Evolutionary conservation across 2,888 invertebrate genomes (phyloP), one percentile per base, ranked within the genome.

Genomic region (Phalangium opilio): DNA sequence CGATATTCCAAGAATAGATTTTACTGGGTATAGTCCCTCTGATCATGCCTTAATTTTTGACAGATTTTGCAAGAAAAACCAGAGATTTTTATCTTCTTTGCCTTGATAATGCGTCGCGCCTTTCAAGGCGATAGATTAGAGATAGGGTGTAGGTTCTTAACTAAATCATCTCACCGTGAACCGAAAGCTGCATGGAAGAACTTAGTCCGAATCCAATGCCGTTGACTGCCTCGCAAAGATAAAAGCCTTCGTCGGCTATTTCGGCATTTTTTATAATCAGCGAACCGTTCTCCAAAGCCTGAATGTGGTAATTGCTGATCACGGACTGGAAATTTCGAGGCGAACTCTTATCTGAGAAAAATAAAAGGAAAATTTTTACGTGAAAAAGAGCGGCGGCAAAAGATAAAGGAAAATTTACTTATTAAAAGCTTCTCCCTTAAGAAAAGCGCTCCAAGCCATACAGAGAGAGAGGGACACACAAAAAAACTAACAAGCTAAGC

Each of bases 221-320:
- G 44, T 54, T 54, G 12, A 49, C 49, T 14, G 52, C 52, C 32
- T 54, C 54, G 40, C 54, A 54, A 3, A 54, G 41, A 43, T 52
- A 54, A 42, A 50, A 45, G 8, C 54, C 54, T 35, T 38, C 39
- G 42, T 54, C 54, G 15, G 47, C 49, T 21, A 48, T 48, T 2
- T 48, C 47, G 19, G 51, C 49, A 27, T 50, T 48, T 27, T 52
- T 50, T 18, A 54, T 52, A 42, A 49, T 53, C 21, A 54, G 43
- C 12, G 52, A 52, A 19, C 54, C 54, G 15, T 54, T 54, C 35
- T 54, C 52, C 34, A 54, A 45, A 1, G 50, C 51, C 33, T 54
- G 54, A 14, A 54, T 52, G 43, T 51, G 54, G 40, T 50, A 52
- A 38, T 50, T 52, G 44, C 49, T 50, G 47, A 52, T 51, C 35